Base-by-base conservation (phyloP, 2,797 vertebrate species). In the Labroides dimidiatus region DNA sequence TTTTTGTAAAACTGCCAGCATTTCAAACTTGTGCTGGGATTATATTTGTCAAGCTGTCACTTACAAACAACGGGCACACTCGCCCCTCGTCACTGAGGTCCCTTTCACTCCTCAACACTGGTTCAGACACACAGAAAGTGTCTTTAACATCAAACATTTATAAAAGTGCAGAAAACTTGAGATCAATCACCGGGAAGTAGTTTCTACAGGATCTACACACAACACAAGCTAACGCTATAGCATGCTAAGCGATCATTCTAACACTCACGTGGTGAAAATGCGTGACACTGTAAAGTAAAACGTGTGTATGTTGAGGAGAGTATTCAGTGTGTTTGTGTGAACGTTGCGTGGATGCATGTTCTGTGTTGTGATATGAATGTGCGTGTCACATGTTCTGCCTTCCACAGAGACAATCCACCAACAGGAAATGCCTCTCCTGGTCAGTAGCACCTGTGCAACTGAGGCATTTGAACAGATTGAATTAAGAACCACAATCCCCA, bases 161-260 rank as follows among this genome's bases (percentile, higher is more conserved):
- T 44, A 48, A 45, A 58, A 20, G 6, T 21, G 13, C 20, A 39
- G 13, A 56, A 56, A 50, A 58, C 51, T 19, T 16, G 24, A 8
- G 30, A 27, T 49, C 15, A 20, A 20, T 24, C 48, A 78, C 45
- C 75, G 64, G 54, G 13, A 52, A 84, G 63, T 69, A 69, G 74
- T 78, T 49, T 64, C 77, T 73, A 69, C 67, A 64, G 39, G 0
- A 55, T 19, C 64, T 51, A 80, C 73, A 77, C 5, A 0, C 20
- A 69, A 80, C 48, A 80, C 59, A 0, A 77, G 77, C 77, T 84
- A 82, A 68, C 1, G 27, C 72, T 81, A 78, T 12, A 50, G 60
- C 86, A 85, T 86, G 85, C 84, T 73, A 70, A 75, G 65, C 70
- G 4, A 70, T 37, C 39, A 17, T 57, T 24, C 78, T 76, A 76